Base-by-base conservation (phyloP, 2,888 invertebrate species). In the Meloe dianella region DNA sequence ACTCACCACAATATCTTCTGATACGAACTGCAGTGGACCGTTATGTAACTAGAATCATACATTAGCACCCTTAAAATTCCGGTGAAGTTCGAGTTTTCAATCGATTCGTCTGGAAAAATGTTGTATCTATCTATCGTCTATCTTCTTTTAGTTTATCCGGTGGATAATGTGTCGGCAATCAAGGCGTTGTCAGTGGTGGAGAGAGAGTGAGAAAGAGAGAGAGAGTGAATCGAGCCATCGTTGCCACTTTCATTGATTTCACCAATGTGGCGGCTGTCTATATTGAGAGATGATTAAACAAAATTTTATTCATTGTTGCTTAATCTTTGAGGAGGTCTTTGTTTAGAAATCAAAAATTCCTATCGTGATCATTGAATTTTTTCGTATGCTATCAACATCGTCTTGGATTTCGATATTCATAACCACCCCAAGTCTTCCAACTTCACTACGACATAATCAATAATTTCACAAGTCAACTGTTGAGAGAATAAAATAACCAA, bases 211-310 rank as follows among this genome's bases (percentile, higher is more conserved):
- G n/a, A n/a, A n/a, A n/a, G n/a, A n/a, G n/a, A n/a, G 3, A 54
- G 54, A 54, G 54, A 54, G 54, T 54, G 54, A 54, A 54, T 54
- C 54, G 54, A 24, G 54, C 24, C 54, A 24, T 54, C 54, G 54
- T 54, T 54, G 54, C 54, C 54, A 54, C 20, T 54, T 54, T 54
- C 54, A 54, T 54, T 54, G 54, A 54, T 54, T 54, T 14, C 54
- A 54, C 54, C n/a, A 54, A 24, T 51, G 6, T 14, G 54, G 12
- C 20, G 54, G 54, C 6, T 22, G 54, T 20, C 30, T 30, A 12
- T 4, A n/a, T n/a, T n/a, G n/a, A 2, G 38, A 20, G 47, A 20
- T 20, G 47, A 47, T 20, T n/a, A 20, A n/a, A 54, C 54, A 54
- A 54, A 22, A 32, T 32, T 3, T 10, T 32, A 9, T 7, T 32